These are phyloP conservation scores for Apomyelois bistriatella DNA, from an alignment of 2,888 invertebrate genomes.

Conservation along the genomic window DNA sequence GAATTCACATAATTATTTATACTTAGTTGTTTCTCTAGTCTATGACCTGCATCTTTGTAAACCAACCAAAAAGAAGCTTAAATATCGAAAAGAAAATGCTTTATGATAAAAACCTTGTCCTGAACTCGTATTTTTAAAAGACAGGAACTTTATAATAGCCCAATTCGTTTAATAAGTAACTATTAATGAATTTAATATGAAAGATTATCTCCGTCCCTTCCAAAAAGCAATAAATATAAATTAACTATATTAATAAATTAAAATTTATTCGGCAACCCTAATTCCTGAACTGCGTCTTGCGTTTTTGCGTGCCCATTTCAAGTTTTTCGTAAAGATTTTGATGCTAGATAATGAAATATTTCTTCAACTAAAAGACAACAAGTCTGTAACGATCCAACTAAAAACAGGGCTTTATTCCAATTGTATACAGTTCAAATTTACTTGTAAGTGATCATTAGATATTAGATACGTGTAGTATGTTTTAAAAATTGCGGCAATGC, in stretches of 20 bases:
- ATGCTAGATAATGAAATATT: conserved; percentile 63
- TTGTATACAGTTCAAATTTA: conserved; percentile 13
- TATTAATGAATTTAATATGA: conserved; percentile 7
- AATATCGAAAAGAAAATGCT: no score
- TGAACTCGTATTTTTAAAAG: neutral
- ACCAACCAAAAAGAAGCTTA: no score
- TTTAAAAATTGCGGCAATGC: conserved; percentile 33
- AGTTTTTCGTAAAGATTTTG: conserved; percentile 73
- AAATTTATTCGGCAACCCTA: conserved; percentile 56
- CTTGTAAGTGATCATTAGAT: neutral
- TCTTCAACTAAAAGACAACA: conserved; percentile 21
- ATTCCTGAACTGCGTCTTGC: conserved; percentile 38
- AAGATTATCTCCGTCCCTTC: neutral
- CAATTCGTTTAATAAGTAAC: neutral
- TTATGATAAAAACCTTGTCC: no score
- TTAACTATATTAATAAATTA: conserved; percentile 39
- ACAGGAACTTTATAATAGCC: neutral
- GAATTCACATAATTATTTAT: no score
- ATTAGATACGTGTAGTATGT: conserved; percentile 13
- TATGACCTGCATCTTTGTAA: no score
- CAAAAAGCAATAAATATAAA: conserved; percentile 19
- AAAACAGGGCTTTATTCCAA: conserved; percentile 18
- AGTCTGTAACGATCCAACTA: neutral
- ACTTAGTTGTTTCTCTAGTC: no score
- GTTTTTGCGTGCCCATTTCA: conserved; percentile 73